Evolutionary conservation across 2,113 vertebrate species (phyloP).

Genomic region (Guaruba guarouba): DNA sequence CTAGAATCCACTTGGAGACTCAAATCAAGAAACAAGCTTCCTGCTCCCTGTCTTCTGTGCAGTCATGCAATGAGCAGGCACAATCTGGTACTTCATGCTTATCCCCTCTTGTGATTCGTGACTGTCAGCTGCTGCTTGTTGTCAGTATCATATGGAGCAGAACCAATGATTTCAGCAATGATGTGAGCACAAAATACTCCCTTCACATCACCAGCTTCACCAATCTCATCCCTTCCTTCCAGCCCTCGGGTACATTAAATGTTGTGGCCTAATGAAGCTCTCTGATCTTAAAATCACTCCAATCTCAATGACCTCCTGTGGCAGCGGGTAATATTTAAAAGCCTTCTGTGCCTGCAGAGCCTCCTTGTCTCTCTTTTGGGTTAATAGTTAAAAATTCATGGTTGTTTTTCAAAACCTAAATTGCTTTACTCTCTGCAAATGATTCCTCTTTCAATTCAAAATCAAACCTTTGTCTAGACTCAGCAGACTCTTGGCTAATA

Average conservation of each 20-base stretch:
- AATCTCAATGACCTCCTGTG: conserved; percentile 25
- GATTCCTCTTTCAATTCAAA: conserved; percentile 76
- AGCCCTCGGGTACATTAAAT: neutral
- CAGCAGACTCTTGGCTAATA: conserved; percentile 70
- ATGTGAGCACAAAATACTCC: neutral
- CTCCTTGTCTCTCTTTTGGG: conserved; percentile 75
- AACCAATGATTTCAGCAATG: neutral
- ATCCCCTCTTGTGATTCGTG: neutral
- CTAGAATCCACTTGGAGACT: neutral
- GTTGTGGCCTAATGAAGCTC: conserved; percentile 42
- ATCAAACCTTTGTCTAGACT: conserved; percentile 83
- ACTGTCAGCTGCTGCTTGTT: neutral
- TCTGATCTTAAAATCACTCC: conserved; percentile 58
- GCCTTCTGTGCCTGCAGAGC: conserved; percentile 56
- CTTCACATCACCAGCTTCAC: neutral
- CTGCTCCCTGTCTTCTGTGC: neutral
- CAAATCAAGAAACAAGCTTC: neutral
- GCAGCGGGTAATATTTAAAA: conserved; percentile 36
- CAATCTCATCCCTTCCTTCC: neutral
- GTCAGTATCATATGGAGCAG: neutral
- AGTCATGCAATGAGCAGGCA: neutral
- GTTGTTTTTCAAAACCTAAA: conserved; percentile 78
- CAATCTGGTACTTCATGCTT: neutral
- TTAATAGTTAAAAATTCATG: conserved; percentile 82
- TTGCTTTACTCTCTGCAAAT: conserved; percentile 73